Evolutionary conservation across 2,113 vertebrate species (phyloP).

Genomic region (Pseudorectes ferrugineus): DNA sequence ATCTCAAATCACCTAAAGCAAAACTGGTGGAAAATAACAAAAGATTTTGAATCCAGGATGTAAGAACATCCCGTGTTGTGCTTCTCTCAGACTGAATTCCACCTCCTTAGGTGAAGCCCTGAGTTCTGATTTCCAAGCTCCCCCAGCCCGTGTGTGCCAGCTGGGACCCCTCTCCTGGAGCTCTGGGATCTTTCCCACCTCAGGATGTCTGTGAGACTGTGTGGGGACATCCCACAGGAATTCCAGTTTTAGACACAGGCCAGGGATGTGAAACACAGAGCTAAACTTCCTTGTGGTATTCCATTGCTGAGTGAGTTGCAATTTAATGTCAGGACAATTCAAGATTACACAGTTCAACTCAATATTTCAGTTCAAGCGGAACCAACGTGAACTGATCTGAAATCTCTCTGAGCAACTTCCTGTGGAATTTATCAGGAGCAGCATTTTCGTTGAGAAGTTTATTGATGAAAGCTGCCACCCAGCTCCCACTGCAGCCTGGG

Average conservation of each 20-base stretch:
- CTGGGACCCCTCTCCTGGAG: background rate
- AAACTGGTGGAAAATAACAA: background rate
- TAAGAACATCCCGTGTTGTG: background rate
- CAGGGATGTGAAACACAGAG: background rate
- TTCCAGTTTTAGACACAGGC: background rate
- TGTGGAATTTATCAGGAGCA: background rate
- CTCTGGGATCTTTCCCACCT: background rate
- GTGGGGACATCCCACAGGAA: background rate
- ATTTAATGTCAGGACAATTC: background rate
- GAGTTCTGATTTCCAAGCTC: background rate
- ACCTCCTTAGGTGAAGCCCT: background rate
- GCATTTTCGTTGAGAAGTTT: background rate
- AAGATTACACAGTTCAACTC: background rate
- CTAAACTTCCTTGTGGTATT: background rate
- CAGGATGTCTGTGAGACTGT: background rate
- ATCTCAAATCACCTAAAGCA: background rate
- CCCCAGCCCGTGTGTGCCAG: accelerated
- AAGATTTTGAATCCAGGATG: background rate
- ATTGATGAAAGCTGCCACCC: background rate
- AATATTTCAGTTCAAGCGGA: background rate
- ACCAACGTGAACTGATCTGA: background rate
- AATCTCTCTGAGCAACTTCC: background rate
- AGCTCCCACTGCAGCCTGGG: background rate
- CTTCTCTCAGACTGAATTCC: background rate
- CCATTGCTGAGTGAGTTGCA: background rate